Conservation (phyloP, 2,113 vertebrate species). For the Stercorarius parasiticus region DNA sequence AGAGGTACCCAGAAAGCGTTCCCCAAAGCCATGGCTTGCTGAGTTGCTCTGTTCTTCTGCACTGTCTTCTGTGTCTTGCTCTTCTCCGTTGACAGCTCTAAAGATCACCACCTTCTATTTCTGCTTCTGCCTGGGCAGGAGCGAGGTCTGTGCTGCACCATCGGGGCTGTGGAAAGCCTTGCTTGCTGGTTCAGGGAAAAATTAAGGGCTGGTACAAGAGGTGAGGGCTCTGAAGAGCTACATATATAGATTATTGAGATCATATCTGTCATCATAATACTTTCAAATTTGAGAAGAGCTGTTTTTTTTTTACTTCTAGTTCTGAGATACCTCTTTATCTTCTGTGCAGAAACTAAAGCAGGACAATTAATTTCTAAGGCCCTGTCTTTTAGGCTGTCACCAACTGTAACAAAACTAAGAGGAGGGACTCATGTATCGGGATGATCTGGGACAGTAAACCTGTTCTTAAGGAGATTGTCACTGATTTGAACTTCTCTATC, state of each 20-base stretch:
- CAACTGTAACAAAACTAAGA: background rate
- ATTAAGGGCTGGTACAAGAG: background rate
- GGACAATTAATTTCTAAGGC: background rate
- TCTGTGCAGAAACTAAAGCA: background rate
- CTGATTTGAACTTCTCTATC: background rate
- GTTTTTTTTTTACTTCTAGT: background rate
- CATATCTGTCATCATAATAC: fast-evolving
- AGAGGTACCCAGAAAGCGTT: background rate
- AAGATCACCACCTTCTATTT: background rate
- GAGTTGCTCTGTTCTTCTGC: background rate
- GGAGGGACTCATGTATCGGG: background rate
- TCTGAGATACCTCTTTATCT: background rate
- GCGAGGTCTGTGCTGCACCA: background rate
- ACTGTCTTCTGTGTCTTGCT: background rate
- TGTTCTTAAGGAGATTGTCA: background rate
- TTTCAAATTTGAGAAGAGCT: background rate
- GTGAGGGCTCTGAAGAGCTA: background rate
- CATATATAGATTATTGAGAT: background rate
- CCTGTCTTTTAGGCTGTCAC: background rate
- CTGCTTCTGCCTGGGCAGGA: background rate
- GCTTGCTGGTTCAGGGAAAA: background rate
- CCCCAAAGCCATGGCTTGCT: background rate
- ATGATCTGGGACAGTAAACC: background rate
- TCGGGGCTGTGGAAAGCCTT: background rate
- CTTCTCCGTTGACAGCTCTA: background rate